These are phyloP conservation scores for Tangara arthus DNA, from an alignment of 2,797 vertebrate genomes.

Conservation along the genomic window DNA sequence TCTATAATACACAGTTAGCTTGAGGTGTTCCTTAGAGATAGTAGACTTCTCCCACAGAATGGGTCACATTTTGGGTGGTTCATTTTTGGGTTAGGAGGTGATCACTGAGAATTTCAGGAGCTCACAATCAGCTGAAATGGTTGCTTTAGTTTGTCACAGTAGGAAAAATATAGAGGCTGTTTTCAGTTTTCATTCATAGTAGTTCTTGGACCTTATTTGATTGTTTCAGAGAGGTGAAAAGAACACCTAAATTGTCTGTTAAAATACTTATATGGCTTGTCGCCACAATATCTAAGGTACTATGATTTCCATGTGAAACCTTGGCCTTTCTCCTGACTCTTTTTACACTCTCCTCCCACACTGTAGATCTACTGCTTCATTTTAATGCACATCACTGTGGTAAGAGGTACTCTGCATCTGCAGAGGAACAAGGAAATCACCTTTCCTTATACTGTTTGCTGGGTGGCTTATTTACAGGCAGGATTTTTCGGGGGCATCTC, in stretches of 20 bases:
- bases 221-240: slow-evolving; percentile 54
- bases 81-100: neutral
- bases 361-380: slow-evolving; percentile 64
- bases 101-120: neutral
- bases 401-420: slow-evolving; percentile 56
- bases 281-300: neutral
- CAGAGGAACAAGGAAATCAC: slow-evolving; percentile 22
- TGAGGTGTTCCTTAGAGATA: neutral
- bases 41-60: neutral
- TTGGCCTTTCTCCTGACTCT: slow-evolving; percentile 32
- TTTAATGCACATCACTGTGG: slow-evolving; percentile 47
- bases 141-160: neutral
- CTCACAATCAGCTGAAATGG: neutral
- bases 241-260: neutral
- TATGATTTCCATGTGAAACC: slow-evolving; percentile 14
- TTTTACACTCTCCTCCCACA: neutral
- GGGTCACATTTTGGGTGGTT: neutral
- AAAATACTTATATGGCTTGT: slow-evolving; percentile 38
- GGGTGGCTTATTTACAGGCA: slow-evolving; percentile 61
- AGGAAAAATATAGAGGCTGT: neutral
- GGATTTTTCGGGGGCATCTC: slow-evolving; percentile 31
- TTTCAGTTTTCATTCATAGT: neutral
- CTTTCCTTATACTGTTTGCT: slow-evolving; percentile 36
- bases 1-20: neutral
- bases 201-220: neutral